These are phyloP conservation scores for Chalcis sispes DNA, from an alignment of 2,888 invertebrate genomes.

Conservation along the genomic window DNA sequence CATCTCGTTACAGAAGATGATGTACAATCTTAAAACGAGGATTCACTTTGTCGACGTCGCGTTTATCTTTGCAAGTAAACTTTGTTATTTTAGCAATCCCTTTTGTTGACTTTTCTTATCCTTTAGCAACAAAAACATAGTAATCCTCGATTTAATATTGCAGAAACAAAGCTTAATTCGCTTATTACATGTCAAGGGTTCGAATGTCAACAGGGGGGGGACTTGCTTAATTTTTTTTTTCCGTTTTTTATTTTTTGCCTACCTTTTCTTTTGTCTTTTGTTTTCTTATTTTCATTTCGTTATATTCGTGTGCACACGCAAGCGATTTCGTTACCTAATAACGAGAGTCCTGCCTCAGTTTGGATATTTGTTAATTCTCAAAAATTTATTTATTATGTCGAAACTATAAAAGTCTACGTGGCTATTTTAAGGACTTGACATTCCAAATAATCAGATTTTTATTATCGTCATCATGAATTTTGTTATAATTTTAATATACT, in stretches of 20 bases:
- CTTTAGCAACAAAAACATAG: neutral
- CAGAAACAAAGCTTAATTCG: slow-evolving; percentile 70
- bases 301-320: slow-evolving; percentile 62
- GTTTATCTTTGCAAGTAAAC: no score
- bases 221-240: no score
- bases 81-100: neutral
- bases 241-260: no score
- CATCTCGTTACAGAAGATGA: slow-evolving; percentile 68
- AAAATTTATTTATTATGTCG: neutral
- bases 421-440: neutral
- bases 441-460: slow-evolving; percentile 10
- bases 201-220: slow-evolving; percentile 47
- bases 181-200: slow-evolving; percentile 64
- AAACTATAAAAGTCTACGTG: neutral
- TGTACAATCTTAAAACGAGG: slow-evolving; percentile 29
- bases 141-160: slow-evolving; percentile 57
- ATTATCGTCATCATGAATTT: no score
- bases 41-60: neutral
- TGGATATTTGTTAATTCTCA: slow-evolving; percentile 17
- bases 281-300: slow-evolving; percentile 60
- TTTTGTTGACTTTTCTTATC: neutral
- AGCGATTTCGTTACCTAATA: slow-evolving; percentile 66
- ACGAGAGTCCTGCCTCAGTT: slow-evolving; percentile 66
- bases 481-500: no score
- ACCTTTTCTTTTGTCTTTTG: no score